These are phyloP conservation scores for Semotilus atromaculatus DNA, from an alignment of 2,797 vertebrate genomes.

Conservation along the genomic window DNA sequence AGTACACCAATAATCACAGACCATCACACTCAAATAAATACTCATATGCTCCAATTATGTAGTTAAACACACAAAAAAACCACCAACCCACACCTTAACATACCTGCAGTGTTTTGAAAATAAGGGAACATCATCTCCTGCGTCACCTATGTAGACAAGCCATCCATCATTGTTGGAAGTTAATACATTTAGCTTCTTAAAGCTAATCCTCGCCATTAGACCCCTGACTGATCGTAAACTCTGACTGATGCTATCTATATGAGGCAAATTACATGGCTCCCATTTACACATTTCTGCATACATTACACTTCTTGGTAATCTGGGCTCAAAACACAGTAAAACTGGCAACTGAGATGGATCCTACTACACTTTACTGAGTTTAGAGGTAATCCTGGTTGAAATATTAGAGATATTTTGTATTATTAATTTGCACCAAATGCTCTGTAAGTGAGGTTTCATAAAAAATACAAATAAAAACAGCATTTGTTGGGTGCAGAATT, in stretches of 20 bases:
- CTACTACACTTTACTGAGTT: background rate
- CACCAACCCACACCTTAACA: background rate
- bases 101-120: conserved; percentile 5
- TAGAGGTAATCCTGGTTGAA: background rate
- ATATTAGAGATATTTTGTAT: background rate
- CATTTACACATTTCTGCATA: conserved; percentile 56
- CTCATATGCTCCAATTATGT: conserved; percentile 8
- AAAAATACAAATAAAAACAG: background rate
- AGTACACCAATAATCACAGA: background rate
- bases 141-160: conserved; percentile 3
- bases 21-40: conserved; percentile 20
- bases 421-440: background rate
- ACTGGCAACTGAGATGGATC: background rate
- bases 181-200: conserved; percentile 38
- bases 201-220: conserved; percentile 39
- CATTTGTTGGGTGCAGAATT: background rate
- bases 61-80: background rate
- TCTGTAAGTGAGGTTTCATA: background rate
- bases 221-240: conserved; percentile 36
- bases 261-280: conserved; percentile 31
- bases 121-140: conserved; percentile 25
- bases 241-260: conserved; percentile 36
- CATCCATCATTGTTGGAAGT: conserved; percentile 42
- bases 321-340: background rate
- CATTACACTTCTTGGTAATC: conserved; percentile 25